Evolutionary conservation across 2,888 invertebrate genomes (phyloP).

Genomic region (Oxytorus armatus): DNA sequence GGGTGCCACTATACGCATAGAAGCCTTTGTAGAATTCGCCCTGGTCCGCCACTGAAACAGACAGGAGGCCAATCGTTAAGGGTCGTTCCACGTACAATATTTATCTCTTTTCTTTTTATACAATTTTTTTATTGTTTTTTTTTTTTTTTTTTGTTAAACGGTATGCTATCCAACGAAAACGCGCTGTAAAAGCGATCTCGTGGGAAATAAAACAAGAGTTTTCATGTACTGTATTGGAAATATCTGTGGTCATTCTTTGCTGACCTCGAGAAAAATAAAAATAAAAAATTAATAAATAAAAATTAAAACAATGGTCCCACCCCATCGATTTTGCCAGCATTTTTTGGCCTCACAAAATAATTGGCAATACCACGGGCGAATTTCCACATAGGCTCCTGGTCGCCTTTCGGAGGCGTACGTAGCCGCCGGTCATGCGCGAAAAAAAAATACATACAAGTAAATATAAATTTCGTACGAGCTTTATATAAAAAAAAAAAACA

Average conservation of each 20-base stretch:
- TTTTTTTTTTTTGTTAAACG: constrained; percentile 42
- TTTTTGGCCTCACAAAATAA: constrained; percentile 36
- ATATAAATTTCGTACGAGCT: constrained; percentile 27
- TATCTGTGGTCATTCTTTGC: constrained; percentile 32
- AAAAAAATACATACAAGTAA: constrained; percentile 58
- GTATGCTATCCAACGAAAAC: constrained; percentile 59
- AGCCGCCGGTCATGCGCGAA: constrained; percentile 72
- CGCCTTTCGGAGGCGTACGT: constrained; percentile 69
- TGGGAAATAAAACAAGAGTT: constrained; percentile 51
- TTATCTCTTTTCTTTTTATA: constrained; percentile 46
- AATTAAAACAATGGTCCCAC: constrained; percentile 27
- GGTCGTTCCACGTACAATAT: constrained; percentile 69
- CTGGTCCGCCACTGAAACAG: constrained; percentile 89
- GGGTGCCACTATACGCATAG: constrained; percentile 90
- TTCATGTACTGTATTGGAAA: constrained; percentile 57
- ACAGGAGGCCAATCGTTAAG: constrained; percentile 86
- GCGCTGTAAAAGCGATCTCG: constrained; percentile 61
- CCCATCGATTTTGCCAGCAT: constrained; percentile 41
- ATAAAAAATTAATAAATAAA: constrained; percentile 18
- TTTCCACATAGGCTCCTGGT: constrained; percentile 84
- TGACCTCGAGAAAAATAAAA: constrained; percentile 21
- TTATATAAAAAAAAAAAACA: constrained; percentile 31
- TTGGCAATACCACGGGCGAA: constrained; percentile 81
- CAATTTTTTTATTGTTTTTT: constrained; percentile 52
- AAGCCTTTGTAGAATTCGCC: constrained; percentile 95